A percentile compares a stretch with the other conserved stretches of the same genome.
Evolutionary conservation across 2,797 vertebrate species (phyloP).

Genomic region (Syndactyla subalaris): DNA sequence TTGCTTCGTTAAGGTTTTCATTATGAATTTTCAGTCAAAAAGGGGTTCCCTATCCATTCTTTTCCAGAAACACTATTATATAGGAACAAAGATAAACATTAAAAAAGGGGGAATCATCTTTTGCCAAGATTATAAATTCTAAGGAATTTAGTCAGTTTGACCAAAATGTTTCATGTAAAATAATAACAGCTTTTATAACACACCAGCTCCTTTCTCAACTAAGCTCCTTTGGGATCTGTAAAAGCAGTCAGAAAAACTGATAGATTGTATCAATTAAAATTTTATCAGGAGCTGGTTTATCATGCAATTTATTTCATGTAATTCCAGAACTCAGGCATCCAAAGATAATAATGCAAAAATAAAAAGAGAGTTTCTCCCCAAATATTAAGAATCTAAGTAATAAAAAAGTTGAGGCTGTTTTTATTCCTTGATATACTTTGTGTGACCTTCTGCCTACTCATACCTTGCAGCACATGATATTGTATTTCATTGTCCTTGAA

Average conservation of each 20-base stretch:
- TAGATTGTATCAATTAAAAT: neutral
- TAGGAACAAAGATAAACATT: neutral
- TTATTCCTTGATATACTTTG: neutral
- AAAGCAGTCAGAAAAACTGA: neutral
- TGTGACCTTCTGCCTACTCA: slow-evolving; percentile 20
- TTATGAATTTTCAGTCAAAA: neutral
- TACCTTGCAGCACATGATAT: neutral
- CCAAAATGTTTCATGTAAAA: neutral
- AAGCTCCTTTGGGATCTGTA: neutral
- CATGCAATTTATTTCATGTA: neutral
- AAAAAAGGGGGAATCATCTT: neutral
- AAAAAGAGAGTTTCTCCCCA: neutral
- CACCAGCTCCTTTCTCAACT: neutral
- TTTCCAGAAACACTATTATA: neutral
- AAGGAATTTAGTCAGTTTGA: neutral
- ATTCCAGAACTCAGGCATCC: neutral
- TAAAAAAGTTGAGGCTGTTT: neutral
- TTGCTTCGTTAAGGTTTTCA: neutral
- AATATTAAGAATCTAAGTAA: neutral
- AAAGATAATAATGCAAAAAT: slow-evolving; percentile 4
- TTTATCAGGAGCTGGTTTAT: neutral
- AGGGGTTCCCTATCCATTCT: neutral
- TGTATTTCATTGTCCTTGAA: slow-evolving; percentile 16
- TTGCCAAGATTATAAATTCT: neutral
- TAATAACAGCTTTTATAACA: neutral